Conservation (phyloP, 2,113 vertebrate species). For the Sterna hirundo region DNA sequence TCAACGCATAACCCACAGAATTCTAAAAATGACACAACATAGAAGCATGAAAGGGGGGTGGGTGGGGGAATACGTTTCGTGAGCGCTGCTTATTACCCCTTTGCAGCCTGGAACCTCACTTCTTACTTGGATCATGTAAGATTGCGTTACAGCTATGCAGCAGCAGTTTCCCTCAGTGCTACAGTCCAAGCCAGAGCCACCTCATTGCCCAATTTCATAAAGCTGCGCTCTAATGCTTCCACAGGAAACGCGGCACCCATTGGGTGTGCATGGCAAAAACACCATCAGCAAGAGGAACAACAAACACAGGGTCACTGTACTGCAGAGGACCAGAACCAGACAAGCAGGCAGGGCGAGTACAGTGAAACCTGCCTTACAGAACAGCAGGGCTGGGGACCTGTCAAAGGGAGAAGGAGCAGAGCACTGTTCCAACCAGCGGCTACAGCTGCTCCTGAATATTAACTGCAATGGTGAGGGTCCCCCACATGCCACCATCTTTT, state of each 20-base stretch:
- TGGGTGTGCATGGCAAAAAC: not conserved
- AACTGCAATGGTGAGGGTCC: not conserved
- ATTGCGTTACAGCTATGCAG: not conserved
- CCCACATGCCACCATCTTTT: not conserved
- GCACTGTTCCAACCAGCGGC: not conserved
- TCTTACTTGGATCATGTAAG: not conserved
- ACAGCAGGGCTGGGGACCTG: not conserved
- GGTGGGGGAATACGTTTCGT: not conserved
- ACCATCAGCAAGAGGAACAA: not conserved
- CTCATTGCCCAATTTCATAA: not conserved
- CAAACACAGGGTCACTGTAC: rapidly evolving
- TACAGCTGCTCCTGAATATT: not conserved
- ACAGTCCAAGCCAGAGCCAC: not conserved
- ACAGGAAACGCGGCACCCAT: not conserved
- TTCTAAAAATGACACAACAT: not conserved
- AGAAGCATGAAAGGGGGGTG: not conserved
- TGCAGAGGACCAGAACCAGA: not conserved
- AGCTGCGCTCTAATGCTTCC: not conserved
- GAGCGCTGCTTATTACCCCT: not conserved
- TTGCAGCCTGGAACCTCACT: not conserved
- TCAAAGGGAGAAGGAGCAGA: not conserved
- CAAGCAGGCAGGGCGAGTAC: not conserved
- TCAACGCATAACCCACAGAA: not conserved
- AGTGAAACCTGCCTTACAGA: not conserved
- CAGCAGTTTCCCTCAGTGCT: not conserved